These are phyloP conservation scores for Aurelia sp. DNA, from an alignment of 30 jellyfish, hydroid and myxozoan genomes.

Conservation along the genomic window DNA sequence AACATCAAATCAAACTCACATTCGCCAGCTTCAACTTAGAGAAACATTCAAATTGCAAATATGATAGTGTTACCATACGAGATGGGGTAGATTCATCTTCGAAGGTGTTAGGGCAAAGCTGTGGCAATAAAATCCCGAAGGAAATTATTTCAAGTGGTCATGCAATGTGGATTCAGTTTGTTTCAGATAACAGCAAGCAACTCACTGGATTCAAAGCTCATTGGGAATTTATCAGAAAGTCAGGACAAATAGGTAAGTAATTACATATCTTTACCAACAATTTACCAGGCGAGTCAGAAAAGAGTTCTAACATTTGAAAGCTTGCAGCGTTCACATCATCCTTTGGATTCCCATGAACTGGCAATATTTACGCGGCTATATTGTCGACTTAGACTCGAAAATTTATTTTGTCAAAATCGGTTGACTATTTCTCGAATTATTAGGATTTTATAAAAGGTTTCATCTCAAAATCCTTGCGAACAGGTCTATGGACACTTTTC, in stretches of 20 bases:
- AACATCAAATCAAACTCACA: constrained; percentile 29
- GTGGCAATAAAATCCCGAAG: constrained; percentile 59
- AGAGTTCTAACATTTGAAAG: no score
- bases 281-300: no score
- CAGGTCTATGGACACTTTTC: no score
- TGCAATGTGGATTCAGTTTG: constrained; percentile 59
- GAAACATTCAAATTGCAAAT: constrained; percentile 52
- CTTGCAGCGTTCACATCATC: no score
- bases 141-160: constrained; percentile 29
- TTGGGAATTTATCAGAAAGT: constrained; percentile 47
- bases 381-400: no score
- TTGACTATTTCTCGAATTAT: no score
- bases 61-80: constrained; percentile 62
- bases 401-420: no score
- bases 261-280: not conserved
- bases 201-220: constrained; percentile 54
- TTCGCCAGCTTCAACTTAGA: constrained; percentile 64
- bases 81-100: constrained; percentile 43
- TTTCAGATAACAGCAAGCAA: constrained; percentile 47
- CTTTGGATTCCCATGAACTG: no score
- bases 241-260: constrained; percentile 19
- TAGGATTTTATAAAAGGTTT: no score
- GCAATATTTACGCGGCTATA: no score
- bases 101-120: constrained; percentile 11
- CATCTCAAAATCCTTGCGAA: no score